Evolutionary conservation across 2,888 invertebrate species (phyloP), one percentile per base, ranked within the genome.

Genomic region (Neoscelio sp.): DNA sequence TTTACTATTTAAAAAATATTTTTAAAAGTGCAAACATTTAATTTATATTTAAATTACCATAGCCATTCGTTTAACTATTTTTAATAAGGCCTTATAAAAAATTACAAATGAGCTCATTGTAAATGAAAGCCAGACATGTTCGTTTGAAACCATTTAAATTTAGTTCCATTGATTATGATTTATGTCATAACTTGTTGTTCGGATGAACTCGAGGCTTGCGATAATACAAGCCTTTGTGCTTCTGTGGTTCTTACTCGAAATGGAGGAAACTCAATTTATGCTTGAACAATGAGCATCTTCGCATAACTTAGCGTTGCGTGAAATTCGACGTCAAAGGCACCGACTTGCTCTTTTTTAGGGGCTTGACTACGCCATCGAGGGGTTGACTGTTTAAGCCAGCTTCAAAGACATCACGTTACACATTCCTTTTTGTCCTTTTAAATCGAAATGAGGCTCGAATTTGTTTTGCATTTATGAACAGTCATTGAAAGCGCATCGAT

Each of bases 231-330:
- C 81, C 83, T 85, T 84, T 83, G 85, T 85, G 82, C 77, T 64
- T 52, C 10, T 62, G 60, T 30, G 54, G 56, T 65, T 78, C 83
- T 83, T 82, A 81, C 71, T 71, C 80, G 77, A 79, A 76, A 80
- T 80, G 75, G 68, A 60, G 71, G 65, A 80, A 86, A 85, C 80
- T 85, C 82, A 86, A 86, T 86, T 87, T 84, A 80, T 83, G 83
- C 74, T 87, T 87, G 85, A 89, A 88, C 88, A 89, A 88, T 85
- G 84, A 86, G 85, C 85, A 85, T 86, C 86, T 86, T 87, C 86
- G 86, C 84, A 84, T 83, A 86, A 88, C 82, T 85, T 85, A 83
- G 82, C 85, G 82, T 88, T 88, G 87, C 87, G 85, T 89, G 82
- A 89, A 87, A 87, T 85, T 82, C 87, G 81, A 85, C 82, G 86